Base-by-base conservation (phyloP, 2,113 vertebrate genomes). In the Indicator maculatus region DNA sequence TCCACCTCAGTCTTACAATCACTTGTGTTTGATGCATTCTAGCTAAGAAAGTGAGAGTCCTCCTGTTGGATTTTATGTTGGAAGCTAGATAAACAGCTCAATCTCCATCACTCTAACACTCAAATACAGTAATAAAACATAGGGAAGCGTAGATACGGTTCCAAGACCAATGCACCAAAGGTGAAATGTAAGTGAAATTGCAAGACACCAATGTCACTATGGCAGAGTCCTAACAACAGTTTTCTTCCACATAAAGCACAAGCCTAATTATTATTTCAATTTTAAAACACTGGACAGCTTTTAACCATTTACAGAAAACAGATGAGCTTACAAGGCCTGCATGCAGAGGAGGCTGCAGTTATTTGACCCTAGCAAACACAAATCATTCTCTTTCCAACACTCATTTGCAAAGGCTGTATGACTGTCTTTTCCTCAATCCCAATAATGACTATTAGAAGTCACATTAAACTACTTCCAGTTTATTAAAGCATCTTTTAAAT, bases 71-170 rank as follows among this genome's bases (percentile, higher is more conserved):
- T 47, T 89, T 69, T 44, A 53, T 36, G 10, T 79, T 70, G 70
- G 36, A 66, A 88, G 47, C 17, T 31, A 74, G 23, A 17, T 58
- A 67, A 79, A 23, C 14, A 75, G 26, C 41, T 36, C 33, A 76
- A 65, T 6, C 11, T 16, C 31, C 53, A 82, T 17, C 41, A 16
- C 11, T 38, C 50, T 59, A 56, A 73, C 13, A 60, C 10, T 91
- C 33, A 74, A 60, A 77, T 20, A 86, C 0, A 39, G 10, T 24
- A 61, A 90, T 24, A 74, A 84, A 47, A 79, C 9, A 28, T 12
- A 52, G 0, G n/a, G 45, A 53, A 45, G 38, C 19, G 66, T 0
- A 65, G 36, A 58, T 14, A 27, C 3, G 4, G n/a, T 17, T 33
- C 28, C 33, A 26, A 8, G 8, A 10, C 83, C 47, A 26, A 44